Evolutionary conservation across 1,140 invertebrate species (phyloP), one percentile per base, ranked within the genome.

Genomic region (Bombus soroeensis): DNA sequence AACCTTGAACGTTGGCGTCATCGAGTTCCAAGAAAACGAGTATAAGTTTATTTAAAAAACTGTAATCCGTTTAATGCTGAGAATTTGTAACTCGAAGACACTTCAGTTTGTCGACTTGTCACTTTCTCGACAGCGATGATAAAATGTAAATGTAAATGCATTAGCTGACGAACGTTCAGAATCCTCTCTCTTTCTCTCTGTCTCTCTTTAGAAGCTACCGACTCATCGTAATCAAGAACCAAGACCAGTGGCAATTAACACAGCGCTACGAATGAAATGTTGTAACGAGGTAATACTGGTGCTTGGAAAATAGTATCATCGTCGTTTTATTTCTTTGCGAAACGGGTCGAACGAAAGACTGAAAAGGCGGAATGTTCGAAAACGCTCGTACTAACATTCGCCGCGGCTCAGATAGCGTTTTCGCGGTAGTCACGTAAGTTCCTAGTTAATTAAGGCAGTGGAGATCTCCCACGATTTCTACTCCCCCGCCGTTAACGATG

Each of bases 401-500:
- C 47, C 47, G 47, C 47, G 22, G 47, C 18, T 18, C 18, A 53
- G 18, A 39, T 39, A 34, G 0, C 28, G 70, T 28, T 53, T 34
- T 59, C 37, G 37, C 78, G 39, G 22, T n/a, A 74, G 78, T 74
- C 83, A 68, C 62, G 82, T 79, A 71, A 43, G 83, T 64, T 41
- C 28, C 57, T 28, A 66, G 59, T 82, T 86, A 88, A 88, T 86
- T 83, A 66, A 83, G 43, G 28, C 74, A 57, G 47, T 18, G n/a
- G 39, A 76, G 53, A 41, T 86, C 70, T 88, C 72, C 77, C 84
- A 86, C 80, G 75, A 80, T 89, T 89, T 89, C 83, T 86, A 89
- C 41, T 80, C 62, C 25, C 5, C 39, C 12, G 18, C 64, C 28
- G 57, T 86, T 86, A 82, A 86, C 74, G 79, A 86, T 39, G 43